Base-by-base conservation (phyloP, 1,140 invertebrate species). In the Leucophenga varia region DNA sequence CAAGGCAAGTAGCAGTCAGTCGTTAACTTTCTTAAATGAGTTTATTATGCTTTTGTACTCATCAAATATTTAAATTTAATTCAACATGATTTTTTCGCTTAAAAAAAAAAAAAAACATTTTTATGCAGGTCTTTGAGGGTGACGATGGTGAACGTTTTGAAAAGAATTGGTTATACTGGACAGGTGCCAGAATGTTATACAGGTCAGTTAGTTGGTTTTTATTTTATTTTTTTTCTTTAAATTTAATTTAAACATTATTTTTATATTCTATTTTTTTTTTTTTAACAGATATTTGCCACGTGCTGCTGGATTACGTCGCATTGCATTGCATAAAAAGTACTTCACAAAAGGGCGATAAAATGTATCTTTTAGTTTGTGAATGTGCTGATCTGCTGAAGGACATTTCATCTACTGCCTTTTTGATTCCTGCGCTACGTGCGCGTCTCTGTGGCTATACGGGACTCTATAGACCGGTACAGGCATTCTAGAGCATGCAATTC, bases 161-260 rank as follows among this genome's bases (percentile, higher is more conserved):
- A 77, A 84, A 89, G 58, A 94, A 94, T 74, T 95, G 91, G 91
- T 79, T 94, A 1, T 93, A 91, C 63, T 95, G 91, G 91, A 94
- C 91, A 31, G 91, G 92, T 34, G 90, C 90, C 1, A 77, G 86
- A 47, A 87, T 87, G 80, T 79, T 89, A 41, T 89, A 89, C 70
- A 81, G 82, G 57, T 61, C 14, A 49, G 42, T 42, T 3, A 3
- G 19, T 5, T 41, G 10, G 22, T n/a, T 22, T 41, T n/a, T 41
- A 20, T 19, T 40, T 5, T 18, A 36, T n/a, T n/a, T n/a, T n/a
- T n/a, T n/a, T n/a, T n/a, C n/a, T n/a, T n/a, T n/a, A n/a, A n/a
- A n/a, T n/a, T n/a, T 42, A 20, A 20, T 31, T 32, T 32, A 43
- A 17, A 9, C 4, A 2, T 44, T 9, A n/a, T 1, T n/a, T 43